Percentiles rank a stretch among this genome's conserved stretches.
Evolutionary conservation across 2,113 vertebrate genomes (phyloP).

Genomic region (Pogona vitticeps): DNA sequence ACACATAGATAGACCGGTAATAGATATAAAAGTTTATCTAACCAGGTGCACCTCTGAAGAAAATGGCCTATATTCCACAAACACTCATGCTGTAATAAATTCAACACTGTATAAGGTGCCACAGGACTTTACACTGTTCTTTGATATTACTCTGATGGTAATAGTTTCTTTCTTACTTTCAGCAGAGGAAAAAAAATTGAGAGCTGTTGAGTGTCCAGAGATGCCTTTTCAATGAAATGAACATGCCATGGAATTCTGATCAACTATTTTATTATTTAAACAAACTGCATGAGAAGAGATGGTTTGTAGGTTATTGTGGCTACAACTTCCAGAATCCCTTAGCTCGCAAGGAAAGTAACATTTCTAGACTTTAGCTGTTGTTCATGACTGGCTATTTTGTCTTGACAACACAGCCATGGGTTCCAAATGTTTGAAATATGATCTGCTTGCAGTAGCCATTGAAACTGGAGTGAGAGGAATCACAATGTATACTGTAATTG

Average conservation of each 20-base stretch:
- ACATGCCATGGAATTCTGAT: neutral
- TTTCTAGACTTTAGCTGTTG: neutral
- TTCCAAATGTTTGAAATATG: conserved; percentile 17
- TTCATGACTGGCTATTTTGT: conserved; percentile 28
- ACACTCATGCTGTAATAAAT: no score
- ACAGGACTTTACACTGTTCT: no score
- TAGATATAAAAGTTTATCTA: no score
- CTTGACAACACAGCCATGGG: neutral
- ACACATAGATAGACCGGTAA: no score
- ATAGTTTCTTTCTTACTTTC: neutral
- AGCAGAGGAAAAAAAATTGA: neutral
- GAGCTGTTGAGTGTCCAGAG: neutral
- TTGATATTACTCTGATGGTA: neutral
- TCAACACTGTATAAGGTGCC: no score
- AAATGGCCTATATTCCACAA: no score
- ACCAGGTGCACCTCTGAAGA: no score
- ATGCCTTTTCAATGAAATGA: neutral
- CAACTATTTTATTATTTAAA: neutral
- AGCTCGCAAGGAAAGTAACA: no score
- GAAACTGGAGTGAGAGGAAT: conserved; percentile 1
- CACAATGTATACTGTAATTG: conserved; percentile 33
- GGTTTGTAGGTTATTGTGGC: neutral
- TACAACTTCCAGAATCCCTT: neutral
- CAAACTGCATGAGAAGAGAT: neutral
- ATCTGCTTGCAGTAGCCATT: neutral